phyloP scores from a whole-genome alignment of 2,797 vertebrate species.

The Gymnothorax reevesii region DNA sequence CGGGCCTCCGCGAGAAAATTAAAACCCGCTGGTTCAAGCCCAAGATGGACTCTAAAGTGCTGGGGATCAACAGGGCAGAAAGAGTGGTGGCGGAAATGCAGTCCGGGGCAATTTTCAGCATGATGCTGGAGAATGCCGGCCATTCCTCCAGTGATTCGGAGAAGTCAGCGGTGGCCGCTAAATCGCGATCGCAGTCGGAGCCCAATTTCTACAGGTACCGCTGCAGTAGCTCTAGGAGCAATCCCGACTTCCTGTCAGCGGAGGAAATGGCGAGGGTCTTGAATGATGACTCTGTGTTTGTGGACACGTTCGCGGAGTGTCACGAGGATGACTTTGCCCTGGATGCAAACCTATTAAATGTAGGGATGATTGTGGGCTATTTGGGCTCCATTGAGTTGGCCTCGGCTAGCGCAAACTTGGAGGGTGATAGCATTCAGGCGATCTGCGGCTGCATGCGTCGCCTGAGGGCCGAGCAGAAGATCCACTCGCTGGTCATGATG shows the following conservation, averaged over 20 bases:
- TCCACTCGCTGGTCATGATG: constrained; percentile 92
- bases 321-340: constrained; percentile 72
- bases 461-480: constrained; percentile 91
- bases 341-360: constrained; percentile 90
- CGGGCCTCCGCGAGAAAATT: constrained; percentile 73
- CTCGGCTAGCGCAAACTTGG: constrained; percentile 83
- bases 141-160: constrained; percentile 78
- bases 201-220: constrained; percentile 72
- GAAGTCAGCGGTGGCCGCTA: constrained; percentile 62
- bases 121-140: constrained; percentile 92
- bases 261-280: constrained; percentile 80
- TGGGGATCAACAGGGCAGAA: constrained; percentile 94
- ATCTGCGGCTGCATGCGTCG: constrained; percentile 98
- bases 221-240: constrained; percentile 56
- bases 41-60: constrained; percentile 84
- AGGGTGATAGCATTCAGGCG: constrained; percentile 92
- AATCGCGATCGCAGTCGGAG: constrained; percentile 76
- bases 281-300: constrained; percentile 82
- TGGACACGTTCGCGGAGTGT: constrained; percentile 64
- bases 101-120: constrained; percentile 93
- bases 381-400: constrained; percentile 97
- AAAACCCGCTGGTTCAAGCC: constrained; percentile 82
- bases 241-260: constrained; percentile 75
- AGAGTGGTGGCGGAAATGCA: constrained; percentile 95
- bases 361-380: constrained; percentile 96